phyloP scores from a whole-genome alignment of 2,888 invertebrate genomes.

The Euzetes globulus region DNA sequence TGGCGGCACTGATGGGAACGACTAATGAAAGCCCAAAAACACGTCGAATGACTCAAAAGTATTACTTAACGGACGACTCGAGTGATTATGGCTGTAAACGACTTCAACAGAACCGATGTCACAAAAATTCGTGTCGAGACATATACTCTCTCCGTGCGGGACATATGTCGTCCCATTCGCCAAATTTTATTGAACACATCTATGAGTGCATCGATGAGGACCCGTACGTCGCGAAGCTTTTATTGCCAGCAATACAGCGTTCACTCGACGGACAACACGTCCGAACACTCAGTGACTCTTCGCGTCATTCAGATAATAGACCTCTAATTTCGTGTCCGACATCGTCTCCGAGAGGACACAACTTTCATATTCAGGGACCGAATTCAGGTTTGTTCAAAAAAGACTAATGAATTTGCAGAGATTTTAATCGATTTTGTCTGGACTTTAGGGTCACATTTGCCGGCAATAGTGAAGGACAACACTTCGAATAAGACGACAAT shows the following conservation, averaged over 20 bases:
- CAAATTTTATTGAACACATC: slow-evolving; percentile 56
- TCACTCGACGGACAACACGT: slow-evolving; percentile 32
- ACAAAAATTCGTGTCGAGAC: slow-evolving; percentile 15
- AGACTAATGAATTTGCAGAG: background rate
- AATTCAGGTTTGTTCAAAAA: background rate
- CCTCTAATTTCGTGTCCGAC: slow-evolving; percentile 13
- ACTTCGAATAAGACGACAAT: slow-evolving; percentile 33
- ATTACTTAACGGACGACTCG: slow-evolving; percentile 28
- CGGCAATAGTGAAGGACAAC: slow-evolving; percentile 34
- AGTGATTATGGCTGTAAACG: slow-evolving; percentile 37
- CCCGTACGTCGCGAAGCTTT: slow-evolving; percentile 37
- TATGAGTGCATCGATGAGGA: slow-evolving; percentile 66
- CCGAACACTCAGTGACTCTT: slow-evolving; percentile 24
- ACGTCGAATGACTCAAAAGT: slow-evolving; percentile 13
- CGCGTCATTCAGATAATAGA: slow-evolving; percentile 22
- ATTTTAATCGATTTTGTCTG: background rate
- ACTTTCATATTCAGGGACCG: slow-evolving; percentile 25
- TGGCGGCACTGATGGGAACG: background rate
- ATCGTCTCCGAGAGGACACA: slow-evolving; percentile 1
- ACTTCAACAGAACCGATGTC: slow-evolving; percentile 27
- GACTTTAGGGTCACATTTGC: slow-evolving; percentile 29
- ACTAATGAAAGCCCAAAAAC: background rate
- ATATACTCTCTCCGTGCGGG: background rate
- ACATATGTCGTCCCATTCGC: slow-evolving; percentile 5
- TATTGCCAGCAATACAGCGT: slow-evolving; percentile 33